Conservation (phyloP, 2,888 invertebrate species). For the Mythimna loreyi region DNA sequence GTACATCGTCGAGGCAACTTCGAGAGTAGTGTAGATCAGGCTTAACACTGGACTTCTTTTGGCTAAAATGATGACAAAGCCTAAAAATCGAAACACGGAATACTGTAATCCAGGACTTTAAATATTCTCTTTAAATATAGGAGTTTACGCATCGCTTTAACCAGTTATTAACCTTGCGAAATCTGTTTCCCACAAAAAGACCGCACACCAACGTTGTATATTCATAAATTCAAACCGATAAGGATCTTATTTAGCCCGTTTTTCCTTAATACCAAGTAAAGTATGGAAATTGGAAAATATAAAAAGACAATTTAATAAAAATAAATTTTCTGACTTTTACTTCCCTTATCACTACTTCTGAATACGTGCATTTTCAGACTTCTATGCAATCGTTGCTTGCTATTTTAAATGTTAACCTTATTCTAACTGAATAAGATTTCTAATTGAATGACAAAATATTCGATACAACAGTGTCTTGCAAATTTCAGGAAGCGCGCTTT, state of each 20-base stretch:
- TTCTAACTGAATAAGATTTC: background rate
- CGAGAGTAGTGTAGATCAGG: too few relatives aligned
- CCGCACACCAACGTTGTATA: background rate
- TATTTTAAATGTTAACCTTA: constrained; percentile 15
- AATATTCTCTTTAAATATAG: background rate
- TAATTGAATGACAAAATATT: constrained; percentile 21
- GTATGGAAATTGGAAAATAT: constrained; percentile 55
- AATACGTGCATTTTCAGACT: constrained; percentile 40
- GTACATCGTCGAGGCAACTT: too few relatives aligned
- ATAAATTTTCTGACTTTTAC: constrained; percentile 38
- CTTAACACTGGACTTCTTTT: too few relatives aligned
- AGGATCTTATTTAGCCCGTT: constrained; percentile 17
- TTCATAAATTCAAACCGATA: constrained; percentile 36
- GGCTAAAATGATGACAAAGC: too few relatives aligned
- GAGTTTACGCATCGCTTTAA: background rate
- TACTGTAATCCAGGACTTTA: background rate
- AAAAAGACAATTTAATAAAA: constrained; percentile 56
- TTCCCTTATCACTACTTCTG: constrained; percentile 43
- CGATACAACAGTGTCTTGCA: constrained; percentile 40
- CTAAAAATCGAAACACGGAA: too few relatives aligned
- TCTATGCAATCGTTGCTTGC: constrained; percentile 3
- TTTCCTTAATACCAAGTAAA: constrained; percentile 33
- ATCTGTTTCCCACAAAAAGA: background rate
- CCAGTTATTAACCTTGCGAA: background rate
- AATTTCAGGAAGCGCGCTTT: constrained; percentile 40